These are phyloP conservation scores for Aphelenchoides bicaudatus DNA, from an alignment of 2,888 invertebrate species.

Conservation along the genomic window DNA sequence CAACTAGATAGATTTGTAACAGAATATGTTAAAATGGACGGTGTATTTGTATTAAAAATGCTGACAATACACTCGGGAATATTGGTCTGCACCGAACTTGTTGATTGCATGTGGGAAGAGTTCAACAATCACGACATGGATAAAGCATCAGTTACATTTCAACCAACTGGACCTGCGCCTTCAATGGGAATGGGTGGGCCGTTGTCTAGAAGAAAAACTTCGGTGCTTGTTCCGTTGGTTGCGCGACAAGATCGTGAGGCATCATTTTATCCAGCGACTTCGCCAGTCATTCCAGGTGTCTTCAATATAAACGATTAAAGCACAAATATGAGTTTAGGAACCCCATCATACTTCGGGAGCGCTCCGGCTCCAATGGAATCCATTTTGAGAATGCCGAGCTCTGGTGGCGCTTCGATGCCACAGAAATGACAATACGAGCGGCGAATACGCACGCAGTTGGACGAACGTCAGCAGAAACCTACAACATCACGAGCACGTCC, in stretches of 20 bases:
- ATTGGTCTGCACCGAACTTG: slow-evolving; percentile 40
- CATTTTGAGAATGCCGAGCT: slow-evolving; percentile 3
- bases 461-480: background rate
- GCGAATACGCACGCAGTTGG: slow-evolving; percentile 1
- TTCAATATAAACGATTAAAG: background rate
- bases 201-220: slow-evolving; percentile 40
- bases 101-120: slow-evolving; percentile 58
- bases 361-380: slow-evolving; percentile 8
- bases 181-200: too few relatives aligned
- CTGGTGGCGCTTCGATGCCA: background rate
- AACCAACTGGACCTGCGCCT: slow-evolving; percentile 17
- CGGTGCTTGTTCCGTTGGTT: slow-evolving; percentile 52
- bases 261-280: slow-evolving; percentile 31
- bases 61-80: slow-evolving; percentile 53
- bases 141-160: slow-evolving; percentile 8
- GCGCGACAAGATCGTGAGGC: slow-evolving; percentile 40
- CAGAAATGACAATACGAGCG: slow-evolving; percentile 17
- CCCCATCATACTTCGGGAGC: slow-evolving; percentile 5
- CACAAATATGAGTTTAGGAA: background rate
- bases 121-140: slow-evolving; percentile 28
- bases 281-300: slow-evolving; percentile 19
- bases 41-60: slow-evolving; percentile 59
- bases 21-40: slow-evolving; percentile 58
- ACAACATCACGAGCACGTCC: too few relatives aligned
- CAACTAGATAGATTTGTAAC: slow-evolving; percentile 42